Evolutionary conservation across 2,797 vertebrate species (phyloP), one percentile per base, ranked within the genome.

Genomic region (Muscicapa striata): DNA sequence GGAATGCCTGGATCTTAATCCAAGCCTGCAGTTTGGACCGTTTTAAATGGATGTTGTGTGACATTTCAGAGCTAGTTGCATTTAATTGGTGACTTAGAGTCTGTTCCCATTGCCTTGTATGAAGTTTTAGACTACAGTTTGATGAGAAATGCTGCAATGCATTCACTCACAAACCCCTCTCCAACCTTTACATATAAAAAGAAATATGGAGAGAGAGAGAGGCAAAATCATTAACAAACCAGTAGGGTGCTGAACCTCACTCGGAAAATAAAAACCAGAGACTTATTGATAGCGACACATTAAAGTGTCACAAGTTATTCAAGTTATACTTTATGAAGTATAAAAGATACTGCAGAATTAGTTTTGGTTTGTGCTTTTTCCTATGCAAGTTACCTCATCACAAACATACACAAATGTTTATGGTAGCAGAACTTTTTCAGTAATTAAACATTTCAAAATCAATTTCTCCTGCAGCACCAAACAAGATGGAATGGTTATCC

Each of bases 21-120:
- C 91, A 93, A 86, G 77, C 45, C 83, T 91, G 83, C 83, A 76
- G 77, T 93, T 95, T 83, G 63, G 61, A 74, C 77, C 82, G 63
- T 88, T 96, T 94, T 87, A 96, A 91, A 89, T 90, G 94, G 91
- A 92, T 72, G 70, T 68, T 87, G 81, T 94, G 73, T 93, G 95
- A 89, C 74, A 88, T 91, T 94, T 93, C 70, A 77, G 85, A 94
- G 85, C 74, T 94, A 82, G 85, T 19, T 88, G 77, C 61, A 64
- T 94, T 96, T 94, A 91, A 90, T 74, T 84, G 54, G 46, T 86
- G 83, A 92, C 59, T 43, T 61, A 79, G 30, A 88, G 80, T 83
- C 77, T 93, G 89, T 72, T 91, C 66, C 61, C 87, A 72, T 30
- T 94, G 74, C 40, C 73, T 66, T 72, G 52, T 70, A 88, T 38